Evolutionary conservation across 1,140 invertebrate genomes (phyloP).

Genomic region (Musca vetustissima): DNA sequence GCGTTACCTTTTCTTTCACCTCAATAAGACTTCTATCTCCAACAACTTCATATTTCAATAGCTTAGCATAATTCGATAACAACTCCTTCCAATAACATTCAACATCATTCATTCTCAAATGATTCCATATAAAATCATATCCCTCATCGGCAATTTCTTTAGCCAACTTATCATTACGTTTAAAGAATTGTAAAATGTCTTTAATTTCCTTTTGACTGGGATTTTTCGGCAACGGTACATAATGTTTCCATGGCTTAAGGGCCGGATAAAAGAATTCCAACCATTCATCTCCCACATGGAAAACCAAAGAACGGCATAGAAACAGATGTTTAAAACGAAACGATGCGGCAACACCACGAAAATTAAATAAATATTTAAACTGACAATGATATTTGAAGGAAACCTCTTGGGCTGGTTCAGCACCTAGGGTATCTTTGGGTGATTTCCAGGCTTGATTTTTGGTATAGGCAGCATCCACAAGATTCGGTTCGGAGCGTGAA

Average conservation of each 20-base stretch:
- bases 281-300: slow-evolving; percentile 95
- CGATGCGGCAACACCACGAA: slow-evolving; percentile 93
- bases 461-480: slow-evolving; percentile 92
- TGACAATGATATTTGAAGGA: slow-evolving; percentile 89
- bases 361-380: slow-evolving; percentile 96
- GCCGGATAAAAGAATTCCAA: slow-evolving; percentile 92
- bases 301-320: slow-evolving; percentile 90
- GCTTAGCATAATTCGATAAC: slow-evolving; percentile 73
- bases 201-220: slow-evolving; percentile 68
- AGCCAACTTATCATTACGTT: slow-evolving; percentile 73
- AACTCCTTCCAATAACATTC: slow-evolving; percentile 86
- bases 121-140: slow-evolving; percentile 78
- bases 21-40: slow-evolving; percentile 62
- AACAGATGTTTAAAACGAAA: slow-evolving; percentile 97
- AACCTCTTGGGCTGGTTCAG: slow-evolving; percentile 81
- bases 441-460: slow-evolving; percentile 99
- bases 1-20: neutral
- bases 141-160: slow-evolving; percentile 82
- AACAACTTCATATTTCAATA: slow-evolving; percentile 71
- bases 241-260: slow-evolving; percentile 95
- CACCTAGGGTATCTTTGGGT: slow-evolving; percentile 81
- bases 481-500: slow-evolving; percentile 73
- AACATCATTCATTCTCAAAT: slow-evolving; percentile 82
- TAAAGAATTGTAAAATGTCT: slow-evolving; percentile 76
- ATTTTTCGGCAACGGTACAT: slow-evolving; percentile 80